These are phyloP conservation scores for Epirrhoe alternata DNA, from an alignment of 2,888 invertebrate species.

Conservation along the genomic window DNA sequence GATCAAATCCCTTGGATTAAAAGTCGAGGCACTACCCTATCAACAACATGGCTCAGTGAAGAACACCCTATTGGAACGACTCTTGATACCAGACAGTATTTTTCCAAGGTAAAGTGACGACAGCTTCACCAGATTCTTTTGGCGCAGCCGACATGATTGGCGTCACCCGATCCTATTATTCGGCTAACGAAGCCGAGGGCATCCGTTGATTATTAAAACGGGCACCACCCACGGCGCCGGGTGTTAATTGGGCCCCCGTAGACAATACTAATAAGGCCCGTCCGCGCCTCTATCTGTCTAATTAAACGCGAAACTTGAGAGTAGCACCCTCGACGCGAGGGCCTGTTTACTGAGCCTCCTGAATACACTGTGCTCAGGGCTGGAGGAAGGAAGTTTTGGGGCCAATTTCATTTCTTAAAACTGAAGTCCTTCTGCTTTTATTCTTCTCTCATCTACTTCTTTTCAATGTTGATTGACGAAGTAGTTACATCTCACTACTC, in stretches of 20 bases:
- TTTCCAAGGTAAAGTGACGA: background rate
- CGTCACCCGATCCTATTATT: constrained; percentile 79
- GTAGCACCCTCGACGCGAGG: constrained; percentile 82
- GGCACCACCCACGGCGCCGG: constrained; percentile 76
- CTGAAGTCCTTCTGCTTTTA: background rate
- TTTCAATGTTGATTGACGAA: background rate
- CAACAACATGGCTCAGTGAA: too few relatives aligned
- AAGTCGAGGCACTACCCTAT: too few relatives aligned
- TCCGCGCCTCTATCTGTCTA: constrained; percentile 85
- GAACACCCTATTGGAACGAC: too few relatives aligned
- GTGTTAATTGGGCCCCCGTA: constrained; percentile 85
- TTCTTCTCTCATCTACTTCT: background rate
- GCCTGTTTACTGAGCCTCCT: constrained; percentile 78
- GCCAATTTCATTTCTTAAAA: background rate
- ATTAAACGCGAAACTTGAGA: constrained; percentile 85
- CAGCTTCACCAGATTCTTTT: background rate
- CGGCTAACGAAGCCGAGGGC: constrained; percentile 81
- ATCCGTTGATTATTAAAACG: constrained; percentile 84
- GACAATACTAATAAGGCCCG: constrained; percentile 85
- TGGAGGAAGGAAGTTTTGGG: constrained; percentile 9
- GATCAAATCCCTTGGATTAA: too few relatives aligned
- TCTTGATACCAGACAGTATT: background rate
- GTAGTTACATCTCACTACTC: too few relatives aligned
- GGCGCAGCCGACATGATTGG: constrained; percentile 35
- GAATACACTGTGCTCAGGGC: constrained; percentile 68